A percentile compares a stretch with the other conserved stretches of the same genome.
These are phyloP conservation scores for Platichthys stellatus DNA, from an alignment of 2,113 vertebrate species.

Conservation along the genomic window DNA sequence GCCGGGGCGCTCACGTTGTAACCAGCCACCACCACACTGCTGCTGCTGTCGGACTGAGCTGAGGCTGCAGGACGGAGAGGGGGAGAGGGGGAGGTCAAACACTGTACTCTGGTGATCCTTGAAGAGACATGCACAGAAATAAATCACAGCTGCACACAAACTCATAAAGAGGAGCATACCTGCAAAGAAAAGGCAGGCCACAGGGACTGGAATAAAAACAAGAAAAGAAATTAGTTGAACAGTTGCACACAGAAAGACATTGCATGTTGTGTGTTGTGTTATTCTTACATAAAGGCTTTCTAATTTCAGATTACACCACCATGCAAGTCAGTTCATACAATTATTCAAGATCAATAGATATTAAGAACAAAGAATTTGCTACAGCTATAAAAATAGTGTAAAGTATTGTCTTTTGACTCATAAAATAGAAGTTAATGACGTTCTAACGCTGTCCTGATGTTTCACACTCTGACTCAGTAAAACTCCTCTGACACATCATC, in stretches of 20 bases:
- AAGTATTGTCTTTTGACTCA: neutral
- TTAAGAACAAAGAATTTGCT: neutral
- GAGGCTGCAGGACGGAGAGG: slow-evolving; percentile 52
- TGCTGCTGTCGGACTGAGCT: slow-evolving; percentile 79
- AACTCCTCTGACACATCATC: neutral
- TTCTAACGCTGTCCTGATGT: neutral
- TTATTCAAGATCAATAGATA: too few relatives aligned
- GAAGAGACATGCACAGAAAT: neutral
- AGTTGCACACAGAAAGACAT: slow-evolving; percentile 3
- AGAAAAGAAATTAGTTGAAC: slow-evolving; percentile 25
- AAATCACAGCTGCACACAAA: slow-evolving; percentile 18
- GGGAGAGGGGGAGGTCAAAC: neutral
- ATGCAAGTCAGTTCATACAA: neutral
- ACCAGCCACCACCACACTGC: slow-evolving; percentile 86
- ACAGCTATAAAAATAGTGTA: neutral
- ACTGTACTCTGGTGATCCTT: neutral
- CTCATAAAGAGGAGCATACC: slow-evolving; percentile 50
- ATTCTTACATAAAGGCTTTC: neutral
- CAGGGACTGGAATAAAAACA: slow-evolving; percentile 65
- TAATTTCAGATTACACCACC: neutral
- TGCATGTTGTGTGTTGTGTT: slow-evolving; percentile 1
- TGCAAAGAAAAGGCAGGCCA: slow-evolving; percentile 60
- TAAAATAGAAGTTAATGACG: neutral
- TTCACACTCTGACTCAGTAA: neutral
- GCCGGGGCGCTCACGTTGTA: slow-evolving; percentile 82